Percentiles rank a stretch among this genome's conserved stretches.
Evolutionary conservation across 2,888 invertebrate genomes (phyloP).

Genomic region (Arrhopalites spinosus): DNA sequence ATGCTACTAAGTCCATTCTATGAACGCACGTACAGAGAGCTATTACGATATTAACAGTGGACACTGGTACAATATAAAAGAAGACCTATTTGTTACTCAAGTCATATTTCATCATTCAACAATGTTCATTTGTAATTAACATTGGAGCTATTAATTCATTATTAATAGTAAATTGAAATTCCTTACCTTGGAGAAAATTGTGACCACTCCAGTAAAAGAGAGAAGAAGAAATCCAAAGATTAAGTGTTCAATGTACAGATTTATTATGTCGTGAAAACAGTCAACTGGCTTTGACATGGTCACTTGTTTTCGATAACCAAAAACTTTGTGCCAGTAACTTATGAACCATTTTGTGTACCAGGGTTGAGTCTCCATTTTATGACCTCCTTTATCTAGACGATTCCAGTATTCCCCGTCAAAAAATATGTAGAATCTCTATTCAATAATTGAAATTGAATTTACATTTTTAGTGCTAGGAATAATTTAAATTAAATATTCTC

Average conservation of each 20-base stretch:
- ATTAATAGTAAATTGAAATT: no score
- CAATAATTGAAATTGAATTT: background rate
- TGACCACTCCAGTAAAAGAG: background rate
- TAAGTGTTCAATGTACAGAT: background rate
- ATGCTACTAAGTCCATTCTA: no score
- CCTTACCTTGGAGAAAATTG: slow-evolving; percentile 19
- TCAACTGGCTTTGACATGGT: no score
- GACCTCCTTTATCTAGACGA: background rate
- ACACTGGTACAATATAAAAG: background rate
- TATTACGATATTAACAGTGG: no score
- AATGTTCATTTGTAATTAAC: no score
- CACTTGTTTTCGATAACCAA: background rate
- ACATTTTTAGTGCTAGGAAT: no score
- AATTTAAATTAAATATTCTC: no score
- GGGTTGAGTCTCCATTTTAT: background rate
- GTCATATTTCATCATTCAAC: no score
- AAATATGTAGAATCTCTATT: slow-evolving; percentile 10
- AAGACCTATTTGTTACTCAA: no score
- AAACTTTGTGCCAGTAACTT: background rate
- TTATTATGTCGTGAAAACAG: background rate
- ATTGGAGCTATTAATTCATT: no score
- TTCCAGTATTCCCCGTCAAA: slow-evolving; percentile 7
- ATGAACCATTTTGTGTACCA: background rate
- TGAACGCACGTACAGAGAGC: no score
- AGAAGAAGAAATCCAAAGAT: slow-evolving; percentile 8